Percentiles rank a stretch among this genome's conserved stretches.
Conservation (phyloP, 2,113 vertebrate species). For the Nymphicus hollandicus region DNA sequence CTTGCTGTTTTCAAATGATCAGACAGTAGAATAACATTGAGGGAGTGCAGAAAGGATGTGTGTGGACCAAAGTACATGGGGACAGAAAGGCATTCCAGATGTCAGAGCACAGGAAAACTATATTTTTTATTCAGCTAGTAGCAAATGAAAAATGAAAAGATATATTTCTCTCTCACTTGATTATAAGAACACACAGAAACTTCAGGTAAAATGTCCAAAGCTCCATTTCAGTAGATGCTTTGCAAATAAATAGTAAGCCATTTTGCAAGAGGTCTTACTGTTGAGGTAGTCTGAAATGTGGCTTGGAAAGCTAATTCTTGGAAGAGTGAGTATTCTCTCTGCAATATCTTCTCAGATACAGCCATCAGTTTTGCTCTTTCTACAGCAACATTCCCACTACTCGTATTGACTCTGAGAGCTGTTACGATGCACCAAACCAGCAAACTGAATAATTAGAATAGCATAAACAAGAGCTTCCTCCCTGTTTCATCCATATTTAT, state of each 20-base stretch:
- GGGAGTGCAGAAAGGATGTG: not conserved
- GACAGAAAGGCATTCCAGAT: not conserved
- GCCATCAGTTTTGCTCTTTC: not conserved
- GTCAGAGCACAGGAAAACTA: not conserved
- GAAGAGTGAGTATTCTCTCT: not conserved
- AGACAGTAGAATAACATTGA: not conserved
- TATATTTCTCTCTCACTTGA: not conserved
- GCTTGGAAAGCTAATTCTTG: not conserved
- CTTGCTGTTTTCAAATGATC: not conserved
- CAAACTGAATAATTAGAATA: not conserved
- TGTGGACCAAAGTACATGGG: fast-evolving
- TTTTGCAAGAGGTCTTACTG: not conserved
- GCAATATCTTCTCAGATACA: not conserved
- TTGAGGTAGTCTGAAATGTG: not conserved
- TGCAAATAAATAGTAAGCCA: not conserved
- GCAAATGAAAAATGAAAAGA: not conserved
- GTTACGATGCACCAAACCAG: not conserved
- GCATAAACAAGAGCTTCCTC: not conserved
- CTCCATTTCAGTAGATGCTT: not conserved
- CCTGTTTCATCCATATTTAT: not conserved
- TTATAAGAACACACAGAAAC: not conserved
- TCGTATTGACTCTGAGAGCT: not conserved
- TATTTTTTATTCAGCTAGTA: not conserved
- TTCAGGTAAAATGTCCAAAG: not conserved
- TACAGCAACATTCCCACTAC: not conserved